Evolutionary conservation across 2,888 invertebrate genomes (phyloP).

Genomic region (Prosapia bicincta): DNA sequence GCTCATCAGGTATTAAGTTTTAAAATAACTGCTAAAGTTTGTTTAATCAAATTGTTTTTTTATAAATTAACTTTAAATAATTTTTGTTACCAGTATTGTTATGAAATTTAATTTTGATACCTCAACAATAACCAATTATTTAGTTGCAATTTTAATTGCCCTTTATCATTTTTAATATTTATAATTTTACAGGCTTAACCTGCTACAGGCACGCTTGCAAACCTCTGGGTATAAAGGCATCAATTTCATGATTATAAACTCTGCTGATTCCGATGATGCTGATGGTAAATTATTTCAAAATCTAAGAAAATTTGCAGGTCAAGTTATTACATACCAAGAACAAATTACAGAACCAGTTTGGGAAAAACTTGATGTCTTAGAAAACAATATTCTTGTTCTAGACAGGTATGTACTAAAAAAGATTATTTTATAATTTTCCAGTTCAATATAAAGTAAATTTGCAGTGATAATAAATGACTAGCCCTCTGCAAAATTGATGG

Average conservation of each 20-base stretch:
- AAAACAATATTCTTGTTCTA: neutral
- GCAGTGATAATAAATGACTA: too few relatives aligned
- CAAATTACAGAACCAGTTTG: neutral
- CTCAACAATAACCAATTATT: too few relatives aligned
- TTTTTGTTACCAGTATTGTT: too few relatives aligned
- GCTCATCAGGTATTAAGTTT: too few relatives aligned
- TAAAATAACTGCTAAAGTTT: too few relatives aligned
- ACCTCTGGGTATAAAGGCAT: neutral
- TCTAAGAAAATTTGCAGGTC: neutral
- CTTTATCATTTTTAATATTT: neutral
- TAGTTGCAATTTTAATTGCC: too few relatives aligned
- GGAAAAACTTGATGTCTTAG: neutral
- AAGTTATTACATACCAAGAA: neutral
- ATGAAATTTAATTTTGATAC: too few relatives aligned
- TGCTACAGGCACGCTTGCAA: neutral
- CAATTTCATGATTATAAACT: neutral
- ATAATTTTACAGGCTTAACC: neutral
- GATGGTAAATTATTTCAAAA: neutral
- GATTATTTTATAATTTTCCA: too few relatives aligned
- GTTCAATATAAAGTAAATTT: too few relatives aligned
- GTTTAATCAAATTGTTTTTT: too few relatives aligned
- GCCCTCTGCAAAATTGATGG: too few relatives aligned
- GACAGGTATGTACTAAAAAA: neutral
- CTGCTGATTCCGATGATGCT: neutral
- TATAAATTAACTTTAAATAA: too few relatives aligned